A percentile compares a stretch with the other conserved stretches of the same genome.
phyloP scores from a whole-genome alignment of 2,797 vertebrate genomes.

The Ptychadena robeensis region DNA sequence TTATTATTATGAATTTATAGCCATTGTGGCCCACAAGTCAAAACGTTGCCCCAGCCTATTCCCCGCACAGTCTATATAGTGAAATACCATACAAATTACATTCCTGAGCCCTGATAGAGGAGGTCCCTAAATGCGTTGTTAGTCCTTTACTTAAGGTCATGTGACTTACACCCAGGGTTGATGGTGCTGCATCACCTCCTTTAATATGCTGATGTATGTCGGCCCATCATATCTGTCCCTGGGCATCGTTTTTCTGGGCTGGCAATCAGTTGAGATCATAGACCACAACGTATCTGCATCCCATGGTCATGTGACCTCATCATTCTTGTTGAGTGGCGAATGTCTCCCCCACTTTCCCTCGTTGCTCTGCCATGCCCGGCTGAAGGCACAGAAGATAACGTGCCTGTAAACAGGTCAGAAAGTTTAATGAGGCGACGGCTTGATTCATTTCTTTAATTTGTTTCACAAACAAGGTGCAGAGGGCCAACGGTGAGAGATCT shows the following conservation, averaged over 20 bases:
- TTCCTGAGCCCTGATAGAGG: too few relatives aligned
- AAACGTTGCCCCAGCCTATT: too few relatives aligned
- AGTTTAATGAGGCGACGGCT: conserved; percentile 75
- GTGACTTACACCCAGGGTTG: too few relatives aligned
- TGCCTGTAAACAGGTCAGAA: conserved; percentile 66
- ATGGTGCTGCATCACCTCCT: too few relatives aligned
- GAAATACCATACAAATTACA: too few relatives aligned
- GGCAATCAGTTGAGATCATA: too few relatives aligned
- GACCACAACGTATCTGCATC: background rate
- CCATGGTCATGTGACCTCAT: background rate
- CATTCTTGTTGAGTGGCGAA: background rate
- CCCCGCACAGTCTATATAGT: too few relatives aligned
- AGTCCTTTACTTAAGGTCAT: too few relatives aligned
- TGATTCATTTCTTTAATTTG: conserved; percentile 67
- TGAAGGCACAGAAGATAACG: conserved; percentile 80
- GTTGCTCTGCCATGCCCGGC: conserved; percentile 66
- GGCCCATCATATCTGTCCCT: background rate
- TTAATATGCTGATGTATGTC: background rate
- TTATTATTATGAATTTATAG: too few relatives aligned
- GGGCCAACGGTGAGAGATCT: conserved; percentile 26
- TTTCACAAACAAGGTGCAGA: conserved; percentile 66
- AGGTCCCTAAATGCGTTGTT: too few relatives aligned
- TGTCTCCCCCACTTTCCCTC: background rate
- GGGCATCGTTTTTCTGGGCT: background rate
- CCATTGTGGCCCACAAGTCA: too few relatives aligned